These are phyloP conservation scores for Sebastiscus albofasciatus DNA, from an alignment of 2,797 vertebrate species.

Conservation along the genomic window DNA sequence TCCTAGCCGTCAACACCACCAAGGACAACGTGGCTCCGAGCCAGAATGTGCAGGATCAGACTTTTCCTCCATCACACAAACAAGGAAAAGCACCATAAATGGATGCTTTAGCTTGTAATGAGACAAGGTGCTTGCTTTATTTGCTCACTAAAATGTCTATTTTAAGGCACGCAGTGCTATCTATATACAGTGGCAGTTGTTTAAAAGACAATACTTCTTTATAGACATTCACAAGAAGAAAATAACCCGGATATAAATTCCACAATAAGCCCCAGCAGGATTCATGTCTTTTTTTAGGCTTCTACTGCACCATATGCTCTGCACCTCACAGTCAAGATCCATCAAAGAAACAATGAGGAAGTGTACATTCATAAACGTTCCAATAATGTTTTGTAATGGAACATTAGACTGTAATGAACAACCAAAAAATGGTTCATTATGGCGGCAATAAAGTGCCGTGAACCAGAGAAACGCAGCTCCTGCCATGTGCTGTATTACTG, in stretches of 20 bases:
- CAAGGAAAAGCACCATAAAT: constrained; percentile 16
- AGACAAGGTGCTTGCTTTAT: constrained; percentile 2
- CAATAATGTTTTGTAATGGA: constrained; percentile 71
- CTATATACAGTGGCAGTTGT: constrained; percentile 17
- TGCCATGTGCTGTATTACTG: constrained; percentile 52
- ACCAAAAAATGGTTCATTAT: constrained; percentile 67
- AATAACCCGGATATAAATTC: not conserved
- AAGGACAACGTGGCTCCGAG: constrained; percentile 39
- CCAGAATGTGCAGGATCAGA: constrained; percentile 33
- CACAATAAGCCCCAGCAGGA: constrained; percentile 21
- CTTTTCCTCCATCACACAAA: constrained; percentile 20
- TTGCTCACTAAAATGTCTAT: constrained; percentile 32
- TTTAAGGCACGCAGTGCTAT: constrained; percentile 13
- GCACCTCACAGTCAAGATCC: constrained; percentile 56
- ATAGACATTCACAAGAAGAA: constrained; percentile 25
- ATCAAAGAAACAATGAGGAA: constrained; percentile 62
- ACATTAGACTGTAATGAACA: constrained; percentile 71
- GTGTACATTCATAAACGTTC: constrained; percentile 65
- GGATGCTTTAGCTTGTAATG: constrained; percentile 27
- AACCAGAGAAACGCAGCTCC: constrained; percentile 54
- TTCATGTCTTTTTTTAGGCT: constrained; percentile 19
- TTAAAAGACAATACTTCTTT: constrained; percentile 17
- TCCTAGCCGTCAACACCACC: constrained; percentile 6
- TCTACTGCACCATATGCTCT: constrained; percentile 22
- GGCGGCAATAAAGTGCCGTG: constrained; percentile 54